Base-by-base conservation (phyloP, 2,113 vertebrate species). In the Heloderma charlesbogerti region DNA sequence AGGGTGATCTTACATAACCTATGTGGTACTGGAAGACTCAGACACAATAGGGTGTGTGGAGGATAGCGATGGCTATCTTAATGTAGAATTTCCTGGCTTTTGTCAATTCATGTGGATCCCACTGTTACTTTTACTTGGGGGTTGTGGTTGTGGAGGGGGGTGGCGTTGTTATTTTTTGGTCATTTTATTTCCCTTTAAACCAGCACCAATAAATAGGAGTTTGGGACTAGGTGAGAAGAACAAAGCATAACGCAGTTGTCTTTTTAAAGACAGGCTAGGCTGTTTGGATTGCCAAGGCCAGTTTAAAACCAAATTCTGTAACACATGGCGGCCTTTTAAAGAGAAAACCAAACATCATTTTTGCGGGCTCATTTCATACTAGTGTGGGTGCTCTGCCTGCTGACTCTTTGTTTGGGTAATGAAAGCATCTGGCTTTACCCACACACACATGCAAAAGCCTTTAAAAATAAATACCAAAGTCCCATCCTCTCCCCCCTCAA, bases 1-100 rank as follows among this genome's bases (percentile, higher is more conserved):
- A 22, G 75, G 54, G 69, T 67, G 87, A 77, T 83, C 89, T 93
- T 91, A 86, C 69, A 83, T 87, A 93, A 89, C 78, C n/a, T 74
- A 83, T 60, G 87, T 82, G 31, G 83, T 86, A 37, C 77, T 89
- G 71, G 69, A 77, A 89, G 67, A 86, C 37, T 54, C 86, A 86
- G 82, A 45, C 86, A 85, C 57, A 67, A 69, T 34, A 54, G 83
- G 92, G 89, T 89, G 78, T 91, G 63, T 37, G 40, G 31, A 93
- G 92, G 87, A 89, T 72, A 78, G 37, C 18, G 83, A n/a, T 83
- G 84, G 84, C 84, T 92, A 77, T 83, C 71, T 84, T 45, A 22
- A 71, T 48, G 57, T 87, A 71, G 77, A 82, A 87, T 89, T 86
- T 91, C 92, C 87, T 83, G 87, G 87, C 57, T 78, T 83, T 74